Conservation (phyloP, 2,113 vertebrate genomes). For the Polypterus senegalus region DNA sequence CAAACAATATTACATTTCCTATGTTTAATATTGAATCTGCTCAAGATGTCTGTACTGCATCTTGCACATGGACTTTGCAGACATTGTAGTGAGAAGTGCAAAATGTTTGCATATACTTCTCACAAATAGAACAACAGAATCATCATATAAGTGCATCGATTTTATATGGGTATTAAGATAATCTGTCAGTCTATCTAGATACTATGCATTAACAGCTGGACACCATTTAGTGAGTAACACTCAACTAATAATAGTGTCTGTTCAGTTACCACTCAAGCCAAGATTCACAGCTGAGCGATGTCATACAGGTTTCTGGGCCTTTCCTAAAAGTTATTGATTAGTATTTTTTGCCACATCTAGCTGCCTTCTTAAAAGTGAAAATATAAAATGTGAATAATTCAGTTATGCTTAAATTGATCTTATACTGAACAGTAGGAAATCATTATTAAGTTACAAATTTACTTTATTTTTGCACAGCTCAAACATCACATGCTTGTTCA, state of each 20-base stretch:
- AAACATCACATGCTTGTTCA: constrained; percentile 14
- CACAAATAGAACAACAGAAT: no score
- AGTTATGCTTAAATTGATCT: no score
- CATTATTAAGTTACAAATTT: no score
- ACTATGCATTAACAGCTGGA: constrained; percentile 55
- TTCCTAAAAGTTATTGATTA: constrained; percentile 45
- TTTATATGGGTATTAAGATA: constrained; percentile 11
- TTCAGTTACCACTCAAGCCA: constrained; percentile 32
- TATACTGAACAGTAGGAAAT: no score
- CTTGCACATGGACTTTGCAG: no score
- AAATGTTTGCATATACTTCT: no score
- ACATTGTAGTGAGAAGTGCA: no score
- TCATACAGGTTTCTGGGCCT: constrained; percentile 35
- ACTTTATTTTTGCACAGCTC: no score
- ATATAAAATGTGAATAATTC: constrained; percentile 10
- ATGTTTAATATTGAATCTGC: no score
- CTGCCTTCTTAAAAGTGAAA: constrained; percentile 30
- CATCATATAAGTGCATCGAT: no score
- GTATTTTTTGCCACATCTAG: constrained; percentile 21
- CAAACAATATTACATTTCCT: no score
- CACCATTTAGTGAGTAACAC: constrained; percentile 45
- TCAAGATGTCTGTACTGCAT: no score
- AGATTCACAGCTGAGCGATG: constrained; percentile 46
- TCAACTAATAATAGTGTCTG: constrained; percentile 46
- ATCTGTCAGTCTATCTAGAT: constrained; percentile 32